A percentile compares a stretch with the other conserved stretches of the same genome.
phyloP scores from a whole-genome alignment of 2,888 invertebrate genomes.

The Hybos culiciformis region DNA sequence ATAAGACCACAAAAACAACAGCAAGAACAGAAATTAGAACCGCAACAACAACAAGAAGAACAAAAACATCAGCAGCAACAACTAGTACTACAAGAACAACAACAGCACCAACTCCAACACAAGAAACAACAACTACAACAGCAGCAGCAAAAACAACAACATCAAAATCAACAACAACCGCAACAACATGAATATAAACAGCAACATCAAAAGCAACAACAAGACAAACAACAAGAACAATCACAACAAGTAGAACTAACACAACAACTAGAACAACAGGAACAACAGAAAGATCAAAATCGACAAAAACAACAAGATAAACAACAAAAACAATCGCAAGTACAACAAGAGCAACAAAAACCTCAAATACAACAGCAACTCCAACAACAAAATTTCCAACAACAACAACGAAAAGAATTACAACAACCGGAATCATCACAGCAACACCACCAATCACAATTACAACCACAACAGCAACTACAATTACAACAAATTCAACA shows the following conservation, averaged over 20 bases:
- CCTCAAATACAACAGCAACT: conserved; percentile 14
- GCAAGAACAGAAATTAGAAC: no score
- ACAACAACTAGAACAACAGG: no score
- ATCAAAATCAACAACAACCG: conserved; percentile 24
- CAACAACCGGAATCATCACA: conserved; percentile 11
- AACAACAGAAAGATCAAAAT: neutral
- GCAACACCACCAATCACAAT: conserved; percentile 24
- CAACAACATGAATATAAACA: conserved; percentile 14
- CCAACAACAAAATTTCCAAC: conserved; percentile 10
- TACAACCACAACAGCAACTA: conserved; percentile 17
- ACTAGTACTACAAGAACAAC: conserved; percentile 17
- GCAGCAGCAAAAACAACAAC: conserved; percentile 25
- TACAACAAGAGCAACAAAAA: conserved; percentile 12
- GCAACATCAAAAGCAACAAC: conserved; percentile 15
- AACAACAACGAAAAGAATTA: conserved; percentile 14
- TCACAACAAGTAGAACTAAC: conserved; percentile 16
- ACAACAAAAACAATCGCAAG: conserved; percentile 12
- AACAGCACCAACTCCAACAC: conserved; percentile 18
- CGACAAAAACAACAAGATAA: conserved; percentile 10
- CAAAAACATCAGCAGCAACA: conserved; percentile 24
- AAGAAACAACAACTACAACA: conserved; percentile 14
- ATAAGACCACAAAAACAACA: no score
- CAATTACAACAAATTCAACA: conserved; percentile 18
- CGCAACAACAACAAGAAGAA: no score
- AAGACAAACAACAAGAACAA: conserved; percentile 12